Evolutionary conservation across 2,888 invertebrate species (phyloP).

Genomic region (Trissolcus brochymenae): DNA sequence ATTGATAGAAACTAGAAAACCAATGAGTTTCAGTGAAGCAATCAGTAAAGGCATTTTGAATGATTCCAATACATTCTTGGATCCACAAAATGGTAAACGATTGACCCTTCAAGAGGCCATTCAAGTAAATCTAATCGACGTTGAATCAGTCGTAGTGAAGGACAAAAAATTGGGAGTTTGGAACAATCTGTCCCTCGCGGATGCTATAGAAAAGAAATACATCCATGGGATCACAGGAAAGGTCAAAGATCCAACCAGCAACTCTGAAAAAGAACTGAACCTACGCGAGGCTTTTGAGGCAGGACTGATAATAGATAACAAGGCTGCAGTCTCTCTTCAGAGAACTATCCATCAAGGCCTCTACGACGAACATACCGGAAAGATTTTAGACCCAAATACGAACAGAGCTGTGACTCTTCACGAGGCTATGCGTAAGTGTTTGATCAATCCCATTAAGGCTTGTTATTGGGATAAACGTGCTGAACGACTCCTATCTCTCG

Average conservation of each 20-base stretch:
- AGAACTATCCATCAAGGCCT: constrained; percentile 91
- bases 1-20: constrained; percentile 88
- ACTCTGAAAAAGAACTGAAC: constrained; percentile 81
- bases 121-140: constrained; percentile 87
- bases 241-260: constrained; percentile 83
- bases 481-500: constrained; percentile 84
- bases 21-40: constrained; percentile 88
- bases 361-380: constrained; percentile 88
- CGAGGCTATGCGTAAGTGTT: constrained; percentile 88
- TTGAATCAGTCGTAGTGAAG: constrained; percentile 88
- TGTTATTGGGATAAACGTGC: constrained; percentile 88
- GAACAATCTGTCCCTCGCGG: constrained; percentile 86
- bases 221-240: constrained; percentile 85
- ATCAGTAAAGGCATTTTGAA: constrained; percentile 88
- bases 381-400: constrained; percentile 88
- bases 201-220: constrained; percentile 86
- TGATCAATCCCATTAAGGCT: constrained; percentile 87
- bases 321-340: constrained; percentile 89
- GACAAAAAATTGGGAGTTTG: constrained; percentile 86
- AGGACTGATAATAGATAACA: constrained; percentile 88
- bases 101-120: constrained; percentile 90
- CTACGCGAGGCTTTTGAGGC: constrained; percentile 87
- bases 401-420: constrained; percentile 88
- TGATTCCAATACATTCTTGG: constrained; percentile 86
- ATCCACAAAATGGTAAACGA: constrained; percentile 87